Conservation (phyloP, 2,888 invertebrate species). For the Timema cristinae region DNA sequence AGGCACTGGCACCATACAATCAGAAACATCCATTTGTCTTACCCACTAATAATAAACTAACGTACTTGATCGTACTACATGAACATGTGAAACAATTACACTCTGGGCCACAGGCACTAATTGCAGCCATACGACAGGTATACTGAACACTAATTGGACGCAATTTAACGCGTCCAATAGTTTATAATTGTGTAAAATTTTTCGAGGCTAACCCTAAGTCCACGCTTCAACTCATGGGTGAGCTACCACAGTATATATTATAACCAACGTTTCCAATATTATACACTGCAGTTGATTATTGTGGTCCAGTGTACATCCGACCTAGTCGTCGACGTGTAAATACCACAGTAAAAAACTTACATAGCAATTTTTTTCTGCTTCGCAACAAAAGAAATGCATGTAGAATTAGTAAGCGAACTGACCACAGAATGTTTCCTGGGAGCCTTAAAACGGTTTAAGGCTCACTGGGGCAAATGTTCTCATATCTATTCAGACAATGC, state of each 20-base stretch:
- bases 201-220: constrained; percentile 11
- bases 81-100: not conserved
- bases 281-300: constrained; percentile 5
- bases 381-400: constrained; percentile 37
- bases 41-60: not conserved
- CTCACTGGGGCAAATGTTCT: constrained; percentile 36
- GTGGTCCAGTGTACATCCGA: constrained; percentile 22
- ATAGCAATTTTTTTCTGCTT: constrained; percentile 37
- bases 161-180: not conserved
- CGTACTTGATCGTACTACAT: not conserved
- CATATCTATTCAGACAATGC: constrained; percentile 40
- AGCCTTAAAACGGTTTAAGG: constrained; percentile 37
- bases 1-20: not conserved
- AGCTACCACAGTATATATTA: constrained; percentile 27
- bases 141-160: not conserved
- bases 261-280: constrained; percentile 24
- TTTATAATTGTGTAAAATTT: not conserved
- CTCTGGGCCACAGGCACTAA: not conserved
- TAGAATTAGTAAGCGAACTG: constrained; percentile 38
- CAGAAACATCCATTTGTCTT: not conserved
- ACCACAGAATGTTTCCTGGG: constrained; percentile 39
- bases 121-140: not conserved
- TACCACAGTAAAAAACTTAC: constrained; percentile 35
- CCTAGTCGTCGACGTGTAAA: constrained; percentile 29
- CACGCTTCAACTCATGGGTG: constrained; percentile 25